phyloP scores from a whole-genome alignment of 2,797 vertebrate genomes.

The Serranus cabrilla region DNA sequence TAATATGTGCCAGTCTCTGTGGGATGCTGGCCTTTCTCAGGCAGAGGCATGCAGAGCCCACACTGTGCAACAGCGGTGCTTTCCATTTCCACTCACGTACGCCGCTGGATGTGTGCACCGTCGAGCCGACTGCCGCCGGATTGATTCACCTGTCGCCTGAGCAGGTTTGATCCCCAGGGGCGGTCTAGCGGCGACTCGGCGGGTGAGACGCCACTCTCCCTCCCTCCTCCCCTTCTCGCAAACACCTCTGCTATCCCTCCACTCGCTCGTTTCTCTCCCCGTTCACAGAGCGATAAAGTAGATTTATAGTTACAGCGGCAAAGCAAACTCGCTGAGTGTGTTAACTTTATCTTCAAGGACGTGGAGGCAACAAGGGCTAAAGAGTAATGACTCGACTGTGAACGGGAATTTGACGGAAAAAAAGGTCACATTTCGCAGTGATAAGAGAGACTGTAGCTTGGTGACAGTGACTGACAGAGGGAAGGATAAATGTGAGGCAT shows the following conservation, averaged over 20 bases:
- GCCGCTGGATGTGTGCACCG: constrained; percentile 64
- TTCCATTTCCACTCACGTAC: constrained; percentile 79
- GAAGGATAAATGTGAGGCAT: constrained; percentile 55
- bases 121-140: constrained; percentile 67
- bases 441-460: constrained; percentile 66
- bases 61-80: constrained; percentile 52
- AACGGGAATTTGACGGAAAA: constrained; percentile 66
- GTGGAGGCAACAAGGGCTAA: constrained; percentile 62
- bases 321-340: constrained; percentile 78
- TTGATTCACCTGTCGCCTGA: constrained; percentile 85
- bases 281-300: constrained; percentile 70
- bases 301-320: constrained; percentile 78
- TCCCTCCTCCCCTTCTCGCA: constrained; percentile 9
- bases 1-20: constrained; percentile 57
- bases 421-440: constrained; percentile 68
- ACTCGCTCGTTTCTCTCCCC: constrained; percentile 41
- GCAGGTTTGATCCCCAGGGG: constrained; percentile 76
- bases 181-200: constrained; percentile 51
- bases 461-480: constrained; percentile 61
- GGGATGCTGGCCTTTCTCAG: constrained; percentile 63
- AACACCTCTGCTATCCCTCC: constrained; percentile 13
- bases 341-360: constrained; percentile 85
- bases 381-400: constrained; percentile 74
- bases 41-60: constrained; percentile 54
- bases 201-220: constrained; percentile 31